Evolutionary conservation across 2,888 invertebrate species (phyloP), one percentile per base, ranked within the genome.

Genomic region (Nomada ferruginata): DNA sequence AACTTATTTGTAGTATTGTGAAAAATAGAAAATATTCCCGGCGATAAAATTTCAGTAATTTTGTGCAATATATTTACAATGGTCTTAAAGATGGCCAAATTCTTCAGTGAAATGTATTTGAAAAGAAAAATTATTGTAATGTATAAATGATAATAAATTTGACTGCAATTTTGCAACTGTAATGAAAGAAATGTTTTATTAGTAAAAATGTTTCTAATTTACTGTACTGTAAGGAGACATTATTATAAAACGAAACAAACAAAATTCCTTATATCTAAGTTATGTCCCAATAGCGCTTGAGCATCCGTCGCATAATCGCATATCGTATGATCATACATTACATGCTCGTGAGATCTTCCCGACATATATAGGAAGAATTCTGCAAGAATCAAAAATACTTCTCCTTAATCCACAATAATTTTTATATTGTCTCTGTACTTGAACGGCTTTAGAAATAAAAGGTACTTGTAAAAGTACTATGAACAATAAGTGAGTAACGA

Each of bases 241-340:
- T 63, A 47, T 72, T 69, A 65, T 55, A 68, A 66, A 61, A 55
- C 55, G 82, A 78, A 55, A 53, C 55, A 71, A 76, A 78, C 69
- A 66, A 72, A 65, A 26, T 60, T 61, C 66, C 18, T 73, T 76
- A 76, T 57, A 70, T 11, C 53, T 73, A 77, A 64, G 20, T 64
- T 71, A 68, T 63, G 77, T 53, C 70, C 65, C 15, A 68, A 75
- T 61, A 69, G 57, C 26, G 52, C 68, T 73, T 83, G 68, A 68
- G 63, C 69, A 75, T 74, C n/a, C 29, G 52, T 61, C 59, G 63
- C 57, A 29, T 57, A 59, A 73, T 55, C 44, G 52, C 68, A 72
- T 64, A 60, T 57, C 63, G 57, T 64, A 64, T 79, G 11, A 66
- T 71, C 36, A 71, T 76, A 81, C 61, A 65, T 69, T 72, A 73